Evolutionary conservation across 1,140 invertebrate genomes (phyloP).

Genomic region (Sycophaga agraensis): DNA sequence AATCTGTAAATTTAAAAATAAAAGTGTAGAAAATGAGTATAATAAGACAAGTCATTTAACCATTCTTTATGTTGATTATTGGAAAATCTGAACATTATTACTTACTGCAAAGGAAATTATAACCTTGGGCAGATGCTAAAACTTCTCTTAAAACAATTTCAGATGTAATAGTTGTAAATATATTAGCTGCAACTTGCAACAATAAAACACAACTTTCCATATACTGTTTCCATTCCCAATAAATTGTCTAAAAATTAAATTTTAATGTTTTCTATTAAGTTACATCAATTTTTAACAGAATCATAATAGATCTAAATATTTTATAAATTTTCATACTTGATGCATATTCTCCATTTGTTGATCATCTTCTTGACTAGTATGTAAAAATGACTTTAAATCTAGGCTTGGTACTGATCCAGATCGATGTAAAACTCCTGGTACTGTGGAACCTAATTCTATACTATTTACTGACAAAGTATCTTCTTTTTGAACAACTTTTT

Average conservation of each 20-base stretch:
- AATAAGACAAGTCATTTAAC: background rate
- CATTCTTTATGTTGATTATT: background rate
- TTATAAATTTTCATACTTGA: slow-evolving; percentile 44
- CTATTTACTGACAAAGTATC: slow-evolving; percentile 53
- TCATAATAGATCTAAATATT: background rate
- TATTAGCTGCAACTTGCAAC: slow-evolving; percentile 59
- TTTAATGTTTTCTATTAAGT: background rate
- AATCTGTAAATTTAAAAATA: slow-evolving; percentile 41
- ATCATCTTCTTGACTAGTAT: slow-evolving; percentile 50
- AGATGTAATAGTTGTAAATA: slow-evolving; percentile 62
- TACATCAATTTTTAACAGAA: slow-evolving; percentile 15
- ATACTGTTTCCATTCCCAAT: slow-evolving; percentile 64
- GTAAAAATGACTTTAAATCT: slow-evolving; percentile 55
- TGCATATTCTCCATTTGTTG: slow-evolving; percentile 50
- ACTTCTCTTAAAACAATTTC: slow-evolving; percentile 62
- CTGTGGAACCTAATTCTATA: slow-evolving; percentile 47
- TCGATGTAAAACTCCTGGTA: slow-evolving; percentile 47
- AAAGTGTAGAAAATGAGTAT: background rate
- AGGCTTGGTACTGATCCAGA: slow-evolving; percentile 59
- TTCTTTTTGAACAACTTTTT: slow-evolving; percentile 48
- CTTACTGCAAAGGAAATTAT: slow-evolving; percentile 63
- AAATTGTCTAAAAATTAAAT: slow-evolving; percentile 44
- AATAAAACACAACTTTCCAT: slow-evolving; percentile 61
- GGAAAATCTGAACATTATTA: background rate
- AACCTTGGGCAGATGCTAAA: slow-evolving; percentile 60